Conservation (phyloP, 1,140 invertebrate species). For the Panonychus citri region DNA sequence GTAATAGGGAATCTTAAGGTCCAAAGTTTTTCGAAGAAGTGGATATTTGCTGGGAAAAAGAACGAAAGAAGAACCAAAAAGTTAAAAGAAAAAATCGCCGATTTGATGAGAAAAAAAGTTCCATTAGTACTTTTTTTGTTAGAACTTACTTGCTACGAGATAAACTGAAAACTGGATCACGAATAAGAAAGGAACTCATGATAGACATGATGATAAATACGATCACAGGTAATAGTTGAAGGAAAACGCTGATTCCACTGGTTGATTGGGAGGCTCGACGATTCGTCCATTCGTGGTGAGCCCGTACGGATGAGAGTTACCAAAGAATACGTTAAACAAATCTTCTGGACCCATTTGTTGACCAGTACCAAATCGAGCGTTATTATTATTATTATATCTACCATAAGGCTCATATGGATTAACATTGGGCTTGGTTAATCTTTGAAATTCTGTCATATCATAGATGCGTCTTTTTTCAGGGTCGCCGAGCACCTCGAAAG, state of each 20-base stretch:
- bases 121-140: background rate
- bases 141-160: slow-evolving; percentile 45
- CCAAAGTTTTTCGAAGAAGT: slow-evolving; percentile 43
- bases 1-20: slow-evolving; percentile 66
- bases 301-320: slow-evolving; percentile 32
- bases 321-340: slow-evolving; percentile 98
- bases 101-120: background rate
- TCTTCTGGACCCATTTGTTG: slow-evolving; percentile 59
- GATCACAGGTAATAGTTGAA: slow-evolving; percentile 70
- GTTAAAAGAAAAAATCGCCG: slow-evolving; percentile 5
- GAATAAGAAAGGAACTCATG: slow-evolving; percentile 79
- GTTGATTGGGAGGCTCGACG: slow-evolving; percentile 1
- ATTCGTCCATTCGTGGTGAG: slow-evolving; percentile 24
- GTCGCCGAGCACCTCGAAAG: slow-evolving; percentile 78
- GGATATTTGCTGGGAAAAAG: slow-evolving; percentile 74
- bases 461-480: slow-evolving; percentile 79
- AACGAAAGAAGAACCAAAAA: slow-evolving; percentile 11
- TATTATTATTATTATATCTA: slow-evolving; percentile 11
- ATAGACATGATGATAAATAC: slow-evolving; percentile 62
- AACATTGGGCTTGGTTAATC: slow-evolving; percentile 19
- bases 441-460: slow-evolving; percentile 32
- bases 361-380: background rate
- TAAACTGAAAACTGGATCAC: slow-evolving; percentile 75
- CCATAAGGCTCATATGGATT: slow-evolving; percentile 17
- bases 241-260: slow-evolving; percentile 28